phyloP scores from a whole-genome alignment of 2,888 invertebrate species.

The Ectemnius cavifrons region DNA sequence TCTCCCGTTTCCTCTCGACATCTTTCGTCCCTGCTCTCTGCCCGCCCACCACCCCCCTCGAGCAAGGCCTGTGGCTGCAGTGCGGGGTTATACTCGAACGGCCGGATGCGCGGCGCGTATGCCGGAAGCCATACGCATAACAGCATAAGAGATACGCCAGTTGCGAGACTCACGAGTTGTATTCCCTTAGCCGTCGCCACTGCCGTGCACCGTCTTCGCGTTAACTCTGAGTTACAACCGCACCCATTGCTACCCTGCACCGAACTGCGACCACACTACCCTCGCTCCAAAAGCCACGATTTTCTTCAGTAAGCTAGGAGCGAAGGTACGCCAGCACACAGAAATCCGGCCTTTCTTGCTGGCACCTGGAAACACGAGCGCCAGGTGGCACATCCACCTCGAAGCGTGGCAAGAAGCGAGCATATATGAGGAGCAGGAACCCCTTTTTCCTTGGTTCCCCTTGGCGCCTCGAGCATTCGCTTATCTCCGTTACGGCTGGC shows the following conservation, averaged over 20 bases:
- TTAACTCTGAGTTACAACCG: slow-evolving; percentile 5
- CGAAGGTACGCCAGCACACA: not conserved
- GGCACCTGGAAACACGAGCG: not conserved
- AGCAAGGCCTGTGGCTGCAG: too few species aligned
- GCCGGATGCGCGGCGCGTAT: not conserved
- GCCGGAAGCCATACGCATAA: not conserved
- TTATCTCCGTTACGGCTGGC: too few species aligned
- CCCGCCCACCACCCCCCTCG: not conserved
- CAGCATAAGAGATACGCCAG: not conserved
- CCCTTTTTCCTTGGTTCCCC: not conserved
- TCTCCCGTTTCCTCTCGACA: slow-evolving; percentile 34
- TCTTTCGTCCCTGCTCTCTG: slow-evolving; percentile 11
- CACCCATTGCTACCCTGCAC: not conserved
- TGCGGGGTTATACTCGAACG: slow-evolving; percentile 8
- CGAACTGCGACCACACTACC: not conserved
- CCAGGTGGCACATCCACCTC: not conserved
- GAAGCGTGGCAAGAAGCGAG: not conserved
- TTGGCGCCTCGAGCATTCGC: too few species aligned
- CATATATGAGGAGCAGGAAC: not conserved
- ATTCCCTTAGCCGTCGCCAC: not conserved
- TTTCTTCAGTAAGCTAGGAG: not conserved
- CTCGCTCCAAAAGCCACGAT: not conserved
- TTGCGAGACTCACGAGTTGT: not conserved
- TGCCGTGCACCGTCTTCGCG: not conserved
- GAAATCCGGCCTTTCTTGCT: too few species aligned